A percentile compares a stretch with the other conserved stretches of the same genome.
Evolutionary conservation across 30 jellyfish, hydroid and myxozoan species (phyloP).

Genomic region (Phacellophora camtschatica): DNA sequence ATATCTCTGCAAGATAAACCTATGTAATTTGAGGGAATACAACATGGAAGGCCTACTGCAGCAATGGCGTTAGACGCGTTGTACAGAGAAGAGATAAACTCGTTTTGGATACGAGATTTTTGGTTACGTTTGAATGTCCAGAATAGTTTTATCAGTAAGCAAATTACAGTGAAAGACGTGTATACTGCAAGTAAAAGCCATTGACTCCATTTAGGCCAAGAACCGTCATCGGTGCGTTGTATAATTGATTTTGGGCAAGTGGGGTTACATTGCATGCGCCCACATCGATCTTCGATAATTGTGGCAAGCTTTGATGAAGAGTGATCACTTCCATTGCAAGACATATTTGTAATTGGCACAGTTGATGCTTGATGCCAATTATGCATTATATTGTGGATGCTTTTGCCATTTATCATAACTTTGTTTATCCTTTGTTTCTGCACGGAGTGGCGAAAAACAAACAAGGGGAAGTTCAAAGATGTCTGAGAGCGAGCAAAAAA

Average conservation of each 20-base stretch:
- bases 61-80: background rate
- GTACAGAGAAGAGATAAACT: conserved; percentile 41
- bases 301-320: background rate
- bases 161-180: background rate
- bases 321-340: conserved; percentile 38
- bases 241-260: conserved; percentile 73
- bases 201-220: conserved; percentile 62
- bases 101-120: conserved; percentile 40
- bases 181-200: conserved; percentile 11
- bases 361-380: conserved; percentile 38
- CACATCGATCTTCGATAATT: conserved; percentile 35
- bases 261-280: conserved; percentile 84
- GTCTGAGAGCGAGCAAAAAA: conserved; percentile 44
- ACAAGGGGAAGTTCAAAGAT: conserved; percentile 28
- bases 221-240: background rate
- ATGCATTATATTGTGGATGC: conserved; percentile 20
- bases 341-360: background rate
- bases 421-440: conserved; percentile 38
- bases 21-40: conserved; percentile 65
- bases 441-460: conserved; percentile 70
- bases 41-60: conserved; percentile 64
- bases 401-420: conserved; percentile 46
- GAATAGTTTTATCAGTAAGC: conserved; percentile 28
- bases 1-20: conserved; percentile 71
- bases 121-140: conserved; percentile 49